A percentile compares a stretch with the other conserved stretches of the same genome.
Evolutionary conservation across 2,888 invertebrate genomes (phyloP).

Genomic region (Xanthostigma xanthostigma): DNA sequence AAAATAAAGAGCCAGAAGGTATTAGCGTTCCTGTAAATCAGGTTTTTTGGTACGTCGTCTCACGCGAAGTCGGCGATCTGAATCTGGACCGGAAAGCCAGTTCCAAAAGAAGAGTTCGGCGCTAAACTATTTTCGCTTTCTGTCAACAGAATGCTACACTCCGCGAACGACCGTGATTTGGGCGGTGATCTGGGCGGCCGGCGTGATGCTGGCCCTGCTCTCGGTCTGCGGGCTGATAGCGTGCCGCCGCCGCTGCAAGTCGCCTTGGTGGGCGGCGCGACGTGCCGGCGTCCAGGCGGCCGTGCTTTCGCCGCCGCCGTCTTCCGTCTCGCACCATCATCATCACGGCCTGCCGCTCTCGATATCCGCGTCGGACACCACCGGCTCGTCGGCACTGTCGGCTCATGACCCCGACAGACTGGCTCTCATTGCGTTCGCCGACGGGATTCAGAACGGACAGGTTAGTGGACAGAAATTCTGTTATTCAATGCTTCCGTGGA

Average conservation of each 20-base stretch:
- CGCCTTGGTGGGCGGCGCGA: conserved; percentile 19
- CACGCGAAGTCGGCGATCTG: too few species aligned
- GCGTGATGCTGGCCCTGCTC: conserved; percentile 24
- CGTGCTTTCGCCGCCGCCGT: not conserved
- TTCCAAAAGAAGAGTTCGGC: too few species aligned
- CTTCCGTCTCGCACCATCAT: not conserved
- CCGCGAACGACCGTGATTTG: too few species aligned
- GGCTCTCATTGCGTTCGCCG: conserved; percentile 36
- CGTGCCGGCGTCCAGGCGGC: too few species aligned
- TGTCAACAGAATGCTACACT: too few species aligned
- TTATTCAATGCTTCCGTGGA: not conserved
- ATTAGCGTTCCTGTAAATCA: too few species aligned
- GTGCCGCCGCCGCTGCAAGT: conserved; percentile 23
- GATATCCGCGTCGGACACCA: not conserved
- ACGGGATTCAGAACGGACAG: conserved; percentile 29
- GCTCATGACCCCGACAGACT: conserved; percentile 32
- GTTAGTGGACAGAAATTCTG: conserved; percentile 15
- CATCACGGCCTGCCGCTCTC: not conserved
- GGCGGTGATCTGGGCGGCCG: conserved; percentile 18
- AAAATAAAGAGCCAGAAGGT: too few species aligned
- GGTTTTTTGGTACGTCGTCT: too few species aligned
- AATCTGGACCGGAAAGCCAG: too few species aligned
- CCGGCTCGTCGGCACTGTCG: conserved; percentile 4
- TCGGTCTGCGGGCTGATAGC: conserved; percentile 25
- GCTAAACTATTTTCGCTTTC: too few species aligned